Evolutionary conservation across 2,797 vertebrate species (phyloP).

Genomic region (Sardinella longiceps): DNA sequence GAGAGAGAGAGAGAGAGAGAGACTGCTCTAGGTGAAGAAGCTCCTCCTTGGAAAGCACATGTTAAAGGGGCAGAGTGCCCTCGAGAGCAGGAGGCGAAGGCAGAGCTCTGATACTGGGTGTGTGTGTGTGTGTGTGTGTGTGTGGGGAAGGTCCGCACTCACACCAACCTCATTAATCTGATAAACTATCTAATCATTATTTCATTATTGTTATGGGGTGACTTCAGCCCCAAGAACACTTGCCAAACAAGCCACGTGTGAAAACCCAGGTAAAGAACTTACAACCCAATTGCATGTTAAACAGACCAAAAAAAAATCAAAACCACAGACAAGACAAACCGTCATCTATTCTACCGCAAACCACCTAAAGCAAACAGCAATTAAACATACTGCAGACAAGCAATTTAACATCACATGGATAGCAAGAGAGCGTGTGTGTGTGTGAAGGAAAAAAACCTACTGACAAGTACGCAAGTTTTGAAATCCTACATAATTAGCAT

Average conservation of each 20-base stretch:
- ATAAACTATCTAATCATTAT: constrained; percentile 10
- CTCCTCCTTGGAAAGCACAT: constrained; percentile 64
- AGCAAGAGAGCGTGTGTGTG: not conserved
- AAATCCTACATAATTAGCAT: constrained; percentile 70
- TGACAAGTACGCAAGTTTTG: constrained; percentile 61
- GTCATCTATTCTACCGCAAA: constrained; percentile 51
- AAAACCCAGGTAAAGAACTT: not conserved
- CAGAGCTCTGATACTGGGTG: not conserved
- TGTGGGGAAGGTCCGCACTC: not conserved
- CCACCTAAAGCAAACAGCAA: constrained; percentile 61
- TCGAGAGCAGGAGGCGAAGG: constrained; percentile 51
- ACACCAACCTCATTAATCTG: not conserved
- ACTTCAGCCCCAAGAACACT: not conserved
- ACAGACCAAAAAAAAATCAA: constrained; percentile 27
- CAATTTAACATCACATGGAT: constrained; percentile 50
- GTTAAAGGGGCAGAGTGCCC: constrained; percentile 64
- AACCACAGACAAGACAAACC: constrained; percentile 48
- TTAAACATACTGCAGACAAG: constrained; percentile 66
- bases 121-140: not conserved
- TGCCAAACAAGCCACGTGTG: not conserved
- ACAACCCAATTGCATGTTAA: not conserved
- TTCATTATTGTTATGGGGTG: not conserved
- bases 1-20: constrained; percentile 47
- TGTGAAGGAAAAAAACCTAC: constrained; percentile 48
- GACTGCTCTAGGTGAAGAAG: constrained; percentile 74